Evolutionary conservation across 2,113 vertebrate genomes (phyloP).

Genomic region (Zeus faber): DNA sequence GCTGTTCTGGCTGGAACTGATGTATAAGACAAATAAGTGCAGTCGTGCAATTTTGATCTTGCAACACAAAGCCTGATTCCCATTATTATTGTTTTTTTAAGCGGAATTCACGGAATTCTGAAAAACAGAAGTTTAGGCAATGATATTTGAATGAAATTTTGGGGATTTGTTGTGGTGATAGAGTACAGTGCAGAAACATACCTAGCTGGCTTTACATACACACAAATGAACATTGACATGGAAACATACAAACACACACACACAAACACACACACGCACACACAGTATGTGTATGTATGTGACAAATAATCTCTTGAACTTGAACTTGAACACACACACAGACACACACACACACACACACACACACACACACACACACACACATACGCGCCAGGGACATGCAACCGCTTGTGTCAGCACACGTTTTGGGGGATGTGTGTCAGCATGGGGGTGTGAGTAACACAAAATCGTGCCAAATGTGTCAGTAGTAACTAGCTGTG

Average conservation of each 20-base stretch:
- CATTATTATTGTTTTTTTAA: too few relatives aligned
- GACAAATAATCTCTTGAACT: background rate
- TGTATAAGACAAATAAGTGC: too few relatives aligned
- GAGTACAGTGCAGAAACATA: too few relatives aligned
- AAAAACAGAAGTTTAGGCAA: too few relatives aligned
- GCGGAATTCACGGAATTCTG: too few relatives aligned
- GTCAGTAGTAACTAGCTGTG: background rate
- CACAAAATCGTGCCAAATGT: constrained; percentile 12
- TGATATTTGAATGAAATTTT: too few relatives aligned
- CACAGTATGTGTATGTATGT: constrained; percentile 3
- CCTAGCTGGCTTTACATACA: too few relatives aligned
- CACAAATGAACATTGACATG: background rate
- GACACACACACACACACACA: background rate
- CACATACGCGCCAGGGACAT: constrained; percentile 17
- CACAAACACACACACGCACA: background rate
- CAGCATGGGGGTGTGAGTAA: constrained; percentile 27
- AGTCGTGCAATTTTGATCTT: too few relatives aligned
- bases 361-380: constrained; percentile 1
- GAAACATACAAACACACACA: background rate
- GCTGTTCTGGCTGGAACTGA: too few relatives aligned
- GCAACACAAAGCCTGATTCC: too few relatives aligned
- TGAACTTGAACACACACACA: background rate
- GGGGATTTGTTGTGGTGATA: too few relatives aligned
- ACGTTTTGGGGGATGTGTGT: constrained; percentile 13
- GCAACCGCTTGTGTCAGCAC: constrained; percentile 3